Evolutionary conservation across 2,888 invertebrate genomes (phyloP), one percentile per base, ranked within the genome.

Genomic region (Arrhopalites spinosus): DNA sequence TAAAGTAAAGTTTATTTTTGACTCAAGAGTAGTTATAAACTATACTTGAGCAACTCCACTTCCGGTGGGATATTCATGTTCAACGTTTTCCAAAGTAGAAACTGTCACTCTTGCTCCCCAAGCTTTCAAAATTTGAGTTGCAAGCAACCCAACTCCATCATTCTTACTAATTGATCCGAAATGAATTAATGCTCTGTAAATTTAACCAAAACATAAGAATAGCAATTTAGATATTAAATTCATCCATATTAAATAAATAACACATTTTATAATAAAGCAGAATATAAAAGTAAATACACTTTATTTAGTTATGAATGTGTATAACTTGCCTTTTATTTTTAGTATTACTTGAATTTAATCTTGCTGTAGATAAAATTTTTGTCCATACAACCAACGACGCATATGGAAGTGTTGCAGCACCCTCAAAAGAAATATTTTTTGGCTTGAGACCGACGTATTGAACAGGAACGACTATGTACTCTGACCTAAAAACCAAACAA

Each of bases 401-500:
- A 81, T 89, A 90, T 0, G 90, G 89, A 77, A 90, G 84, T 81
- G 89, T 88, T 30, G 89, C 88, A 45, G 89, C 89, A 61, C 88
- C 88, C 84, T 90, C 90, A 82, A 89, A 90, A 59, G 87, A 87
- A 36, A 89, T 85, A 78, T 86, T 86, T 83, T 86, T 87, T 36
- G 90, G 90, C 85, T 89, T 88, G 76, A 85, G 86, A 20, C 87
- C 86, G 27, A 89, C 80, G 69, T 77, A 77, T 68, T 81, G 78
- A 76, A 81, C 80, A 29, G 80, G 75, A 25, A 82, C 79, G 8
- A 77, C 77, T 17, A 81, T 75, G 70, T 80, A 82, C 61, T 82
- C 82, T n/a, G 82, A 80, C 36, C 36, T 36, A 11, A 7, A 36
- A 36, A 36, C 3, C 11, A 36, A 36, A 36, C 11, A 36, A 36